These are phyloP conservation scores for Flexamia atlantica DNA, from an alignment of 2,888 invertebrate genomes.

Conservation along the genomic window DNA sequence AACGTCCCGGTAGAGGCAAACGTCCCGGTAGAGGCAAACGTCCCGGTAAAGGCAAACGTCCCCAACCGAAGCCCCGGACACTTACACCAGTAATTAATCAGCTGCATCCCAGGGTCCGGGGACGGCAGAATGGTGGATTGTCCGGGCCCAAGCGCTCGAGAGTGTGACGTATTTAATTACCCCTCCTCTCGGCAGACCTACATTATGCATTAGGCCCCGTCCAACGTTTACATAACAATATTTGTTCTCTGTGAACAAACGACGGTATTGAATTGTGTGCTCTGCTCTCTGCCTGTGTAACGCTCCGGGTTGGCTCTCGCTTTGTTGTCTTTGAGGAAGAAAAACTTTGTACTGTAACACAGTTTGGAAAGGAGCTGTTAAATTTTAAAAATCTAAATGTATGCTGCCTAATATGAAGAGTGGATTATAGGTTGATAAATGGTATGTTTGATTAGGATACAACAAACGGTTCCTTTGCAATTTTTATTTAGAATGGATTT, in stretches of 20 bases:
- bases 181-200: not conserved
- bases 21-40: too few species aligned
- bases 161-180: conserved; percentile 31
- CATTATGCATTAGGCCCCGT: conserved; percentile 47
- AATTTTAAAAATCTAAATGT: too few species aligned
- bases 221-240: conserved; percentile 63
- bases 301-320: not conserved
- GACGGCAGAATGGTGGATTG: conserved; percentile 4
- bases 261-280: conserved; percentile 54
- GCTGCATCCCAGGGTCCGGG: not conserved
- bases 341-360: too few species aligned
- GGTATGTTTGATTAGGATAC: too few species aligned
- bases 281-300: conserved; percentile 42
- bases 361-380: too few species aligned
- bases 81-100: conserved; percentile 9
- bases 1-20: too few species aligned
- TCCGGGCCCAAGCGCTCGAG: conserved; percentile 7
- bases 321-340: too few species aligned
- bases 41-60: too few species aligned
- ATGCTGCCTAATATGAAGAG: too few species aligned
- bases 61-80: not conserved
- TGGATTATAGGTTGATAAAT: too few species aligned
- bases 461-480: too few species aligned
- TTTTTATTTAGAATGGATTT: too few species aligned
- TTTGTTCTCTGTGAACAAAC: conserved; percentile 57